These are phyloP conservation scores for Protodeltote pygarga DNA, from an alignment of 2,888 invertebrate species.

Conservation along the genomic window DNA sequence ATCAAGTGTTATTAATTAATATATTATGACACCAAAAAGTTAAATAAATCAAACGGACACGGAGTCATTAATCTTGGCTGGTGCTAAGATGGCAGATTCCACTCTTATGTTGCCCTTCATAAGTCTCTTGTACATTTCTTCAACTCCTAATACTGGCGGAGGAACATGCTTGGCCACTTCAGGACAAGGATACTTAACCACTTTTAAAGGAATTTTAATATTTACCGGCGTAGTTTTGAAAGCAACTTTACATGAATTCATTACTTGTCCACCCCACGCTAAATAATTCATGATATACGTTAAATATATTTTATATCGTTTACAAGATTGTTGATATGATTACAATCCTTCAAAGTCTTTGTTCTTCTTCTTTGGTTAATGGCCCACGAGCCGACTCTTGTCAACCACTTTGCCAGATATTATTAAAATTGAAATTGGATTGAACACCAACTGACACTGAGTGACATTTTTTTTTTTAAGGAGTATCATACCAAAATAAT, in stretches of 20 bases:
- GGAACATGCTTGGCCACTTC: constrained; percentile 5
- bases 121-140: constrained; percentile 45
- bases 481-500: no score
- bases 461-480: no score
- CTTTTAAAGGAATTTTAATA: constrained; percentile 50
- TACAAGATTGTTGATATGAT: no score
- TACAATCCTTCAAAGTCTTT: no score
- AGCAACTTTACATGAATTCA: constrained; percentile 57
- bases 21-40: background rate
- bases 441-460: no score
- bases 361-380: no score
- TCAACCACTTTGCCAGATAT: no score
- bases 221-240: constrained; percentile 70
- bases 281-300: constrained; percentile 78
- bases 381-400: no score
- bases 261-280: constrained; percentile 65
- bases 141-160: constrained; percentile 33
- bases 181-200: constrained; percentile 40
- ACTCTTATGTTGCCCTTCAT: constrained; percentile 55
- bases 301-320: no score
- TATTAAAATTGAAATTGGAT: no score
- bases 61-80: constrained; percentile 32
- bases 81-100: constrained; percentile 49
- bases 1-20: background rate
- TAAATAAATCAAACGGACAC: constrained; percentile 18